These are phyloP conservation scores for Porites evermanni DNA, from an alignment of 92 coral and sea anemone genomes.

Conservation along the genomic window DNA sequence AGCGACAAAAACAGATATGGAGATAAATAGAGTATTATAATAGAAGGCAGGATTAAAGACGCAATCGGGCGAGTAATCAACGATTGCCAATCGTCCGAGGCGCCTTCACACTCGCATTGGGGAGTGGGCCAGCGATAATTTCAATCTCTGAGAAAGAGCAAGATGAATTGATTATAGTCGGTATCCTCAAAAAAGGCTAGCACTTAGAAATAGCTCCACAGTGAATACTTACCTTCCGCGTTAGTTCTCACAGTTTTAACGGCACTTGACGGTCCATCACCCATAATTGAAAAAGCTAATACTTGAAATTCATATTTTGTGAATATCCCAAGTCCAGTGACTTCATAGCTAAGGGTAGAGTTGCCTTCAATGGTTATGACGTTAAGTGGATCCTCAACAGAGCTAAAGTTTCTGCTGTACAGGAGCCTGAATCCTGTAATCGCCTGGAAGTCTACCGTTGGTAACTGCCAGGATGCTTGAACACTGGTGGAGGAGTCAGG, in stretches of 20 bases:
- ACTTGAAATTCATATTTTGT: conserved; percentile 47
- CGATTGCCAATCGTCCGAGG: no score
- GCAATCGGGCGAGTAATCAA: no score
- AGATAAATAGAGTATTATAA: no score
- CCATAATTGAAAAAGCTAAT: conserved; percentile 34
- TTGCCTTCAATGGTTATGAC: background rate
- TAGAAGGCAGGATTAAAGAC: no score
- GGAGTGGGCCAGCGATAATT: background rate
- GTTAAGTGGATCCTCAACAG: background rate
- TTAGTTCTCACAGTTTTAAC: background rate
- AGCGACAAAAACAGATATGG: no score
- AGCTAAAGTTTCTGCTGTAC: background rate
- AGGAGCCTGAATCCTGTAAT: conserved; percentile 26
- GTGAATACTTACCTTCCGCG: background rate
- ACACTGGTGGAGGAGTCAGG: conserved; percentile 9
- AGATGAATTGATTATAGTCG: no score
- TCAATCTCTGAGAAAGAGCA: background rate
- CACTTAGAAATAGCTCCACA: no score
- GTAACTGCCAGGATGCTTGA: conserved; percentile 23
- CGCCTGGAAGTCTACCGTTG: conserved; percentile 1
- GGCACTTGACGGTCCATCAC: conserved; percentile 38
- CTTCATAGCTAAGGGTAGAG: background rate
- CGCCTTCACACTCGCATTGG: no score
- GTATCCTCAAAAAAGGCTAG: no score
- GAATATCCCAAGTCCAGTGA: conserved; percentile 1